These are phyloP conservation scores for Tigriopus japonicus DNA, from an alignment of 1,140 invertebrate genomes.

Conservation along the genomic window DNA sequence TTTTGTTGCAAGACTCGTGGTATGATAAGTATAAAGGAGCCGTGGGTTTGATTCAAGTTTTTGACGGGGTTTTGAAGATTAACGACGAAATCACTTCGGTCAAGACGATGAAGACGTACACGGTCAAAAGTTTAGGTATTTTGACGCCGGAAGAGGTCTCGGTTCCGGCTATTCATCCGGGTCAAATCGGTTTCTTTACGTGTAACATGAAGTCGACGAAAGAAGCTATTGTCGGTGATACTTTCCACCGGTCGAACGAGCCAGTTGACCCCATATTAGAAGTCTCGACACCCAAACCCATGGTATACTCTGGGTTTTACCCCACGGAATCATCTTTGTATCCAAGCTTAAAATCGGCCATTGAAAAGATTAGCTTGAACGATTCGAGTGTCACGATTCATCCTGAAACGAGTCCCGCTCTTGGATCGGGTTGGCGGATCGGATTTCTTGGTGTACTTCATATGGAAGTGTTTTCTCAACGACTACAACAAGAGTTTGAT, in stretches of 20 bases:
- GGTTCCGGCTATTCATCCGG: slow-evolving; percentile 1
- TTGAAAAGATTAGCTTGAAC: slow-evolving; percentile 80
- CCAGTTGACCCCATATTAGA: slow-evolving; percentile 56
- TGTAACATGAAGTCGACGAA: slow-evolving; percentile 57
- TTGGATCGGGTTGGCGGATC: slow-evolving; percentile 81
- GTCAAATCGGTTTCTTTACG: slow-evolving; percentile 31
- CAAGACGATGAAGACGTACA: slow-evolving; percentile 42
- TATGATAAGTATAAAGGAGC: slow-evolving; percentile 65
- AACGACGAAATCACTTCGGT: slow-evolving; percentile 44
- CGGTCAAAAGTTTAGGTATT: slow-evolving; percentile 12
- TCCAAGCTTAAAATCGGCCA: slow-evolving; percentile 45
- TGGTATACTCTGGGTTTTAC: slow-evolving; percentile 76
- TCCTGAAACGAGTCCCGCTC: slow-evolving; percentile 44
- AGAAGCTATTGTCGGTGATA: slow-evolving; percentile 69
- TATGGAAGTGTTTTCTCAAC: slow-evolving; percentile 85
- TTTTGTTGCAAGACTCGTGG: slow-evolving; percentile 39
- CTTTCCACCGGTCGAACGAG: slow-evolving; percentile 38
- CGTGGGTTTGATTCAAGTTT: slow-evolving; percentile 53
- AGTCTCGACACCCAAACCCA: slow-evolving; percentile 15
- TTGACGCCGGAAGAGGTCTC: slow-evolving; percentile 3
- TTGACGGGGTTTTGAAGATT: slow-evolving; percentile 46
- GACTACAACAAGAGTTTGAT: slow-evolving; percentile 80
- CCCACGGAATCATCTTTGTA: slow-evolving; percentile 75
- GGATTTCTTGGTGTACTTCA: slow-evolving; percentile 87
- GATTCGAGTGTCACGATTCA: slow-evolving; percentile 66